Conservation (phyloP, 2,888 invertebrate species). For the Hesperia comma region DNA sequence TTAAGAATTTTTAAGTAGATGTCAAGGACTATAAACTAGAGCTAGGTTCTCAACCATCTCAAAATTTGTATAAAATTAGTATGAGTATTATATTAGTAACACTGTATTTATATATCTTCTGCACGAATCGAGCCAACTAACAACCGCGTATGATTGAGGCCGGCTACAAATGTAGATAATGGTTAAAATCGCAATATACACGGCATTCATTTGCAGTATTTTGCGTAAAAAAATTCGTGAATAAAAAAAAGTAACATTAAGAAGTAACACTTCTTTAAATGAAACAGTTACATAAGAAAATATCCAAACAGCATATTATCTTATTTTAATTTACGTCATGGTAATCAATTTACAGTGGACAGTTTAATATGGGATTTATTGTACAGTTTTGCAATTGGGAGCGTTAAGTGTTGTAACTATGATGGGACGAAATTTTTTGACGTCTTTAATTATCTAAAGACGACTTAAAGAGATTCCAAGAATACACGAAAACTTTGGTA, state of each 20-base stretch:
- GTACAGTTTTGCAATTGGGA: conserved; percentile 19
- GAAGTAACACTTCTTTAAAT: conserved; percentile 8
- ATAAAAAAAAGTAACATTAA: conserved; percentile 11
- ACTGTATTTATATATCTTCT: background rate
- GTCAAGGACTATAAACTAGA: too few relatives aligned
- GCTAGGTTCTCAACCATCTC: too few relatives aligned
- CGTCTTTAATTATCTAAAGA: conserved; percentile 15
- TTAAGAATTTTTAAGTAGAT: too few relatives aligned
- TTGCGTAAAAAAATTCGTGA: conserved; percentile 12
- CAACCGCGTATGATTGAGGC: conserved; percentile 3
- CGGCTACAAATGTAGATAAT: conserved; percentile 15
- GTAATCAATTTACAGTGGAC: conserved; percentile 14
- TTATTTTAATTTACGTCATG: conserved; percentile 27
- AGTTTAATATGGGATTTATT: conserved; percentile 19
- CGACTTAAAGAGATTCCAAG: conserved; percentile 7
- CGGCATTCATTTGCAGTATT: conserved; percentile 12
- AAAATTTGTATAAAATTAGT: too few relatives aligned
- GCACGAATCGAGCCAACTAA: background rate
- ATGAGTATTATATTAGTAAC: too few relatives aligned
- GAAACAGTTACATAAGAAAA: conserved; percentile 17
- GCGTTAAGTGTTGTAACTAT: background rate
- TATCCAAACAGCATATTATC: conserved; percentile 18
- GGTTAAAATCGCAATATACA: conserved; percentile 5
- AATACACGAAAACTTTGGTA: background rate
- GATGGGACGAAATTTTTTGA: conserved; percentile 3